Base-by-base conservation (phyloP, 2,113 vertebrate genomes). In the Serinus canaria region DNA sequence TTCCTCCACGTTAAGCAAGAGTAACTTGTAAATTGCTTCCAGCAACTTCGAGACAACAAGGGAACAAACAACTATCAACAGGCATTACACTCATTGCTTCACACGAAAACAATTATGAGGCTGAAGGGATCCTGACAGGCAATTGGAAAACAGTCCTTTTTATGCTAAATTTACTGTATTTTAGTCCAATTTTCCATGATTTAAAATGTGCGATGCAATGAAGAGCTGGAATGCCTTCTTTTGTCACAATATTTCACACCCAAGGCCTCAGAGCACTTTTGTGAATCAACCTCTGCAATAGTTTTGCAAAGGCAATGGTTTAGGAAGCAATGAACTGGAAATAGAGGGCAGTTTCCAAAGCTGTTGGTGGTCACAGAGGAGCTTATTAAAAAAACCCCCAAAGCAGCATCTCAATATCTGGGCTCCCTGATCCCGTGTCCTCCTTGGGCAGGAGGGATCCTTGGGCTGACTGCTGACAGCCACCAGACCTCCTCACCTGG, bases 21-120 rank as follows among this genome's bases (percentile, higher is more conserved):
- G 81, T 66, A 89, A 92, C 91, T 95, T 89, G 89, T 56, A 96
- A 97, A 97, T 97, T 97, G 91, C 87, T 97, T 96, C 96, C 96
- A 97, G 94, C 17, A 2, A 95, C 93, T 95, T 96, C 41, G 0
- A 79, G 76, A 93, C 90, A 97, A 75, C 93, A 89, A 93, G 90
- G 80, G 94, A 96, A 95, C 88, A 96, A 96, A 94, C 94, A 94
- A 92, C 88, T 84, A 96, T 93, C 95, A 97, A 78, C 94, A 96
- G 82, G 88, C 73, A 90, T 94, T 96, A 95, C 74, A 68, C 49
- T 92, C 52, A 0, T 75, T 89, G 76, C 92, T 96, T 95, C 95
- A 97, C 88, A 93, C 31, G 47, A 90, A 95, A 96, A 24, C 62
- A 87, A 87, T 96, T 91, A 79, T 11, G 80, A 84, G 83, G 46